Evolutionary conservation across 1,140 invertebrate species (phyloP), one percentile per base, ranked within the genome.

Genomic region (Nylanderia fulva): DNA sequence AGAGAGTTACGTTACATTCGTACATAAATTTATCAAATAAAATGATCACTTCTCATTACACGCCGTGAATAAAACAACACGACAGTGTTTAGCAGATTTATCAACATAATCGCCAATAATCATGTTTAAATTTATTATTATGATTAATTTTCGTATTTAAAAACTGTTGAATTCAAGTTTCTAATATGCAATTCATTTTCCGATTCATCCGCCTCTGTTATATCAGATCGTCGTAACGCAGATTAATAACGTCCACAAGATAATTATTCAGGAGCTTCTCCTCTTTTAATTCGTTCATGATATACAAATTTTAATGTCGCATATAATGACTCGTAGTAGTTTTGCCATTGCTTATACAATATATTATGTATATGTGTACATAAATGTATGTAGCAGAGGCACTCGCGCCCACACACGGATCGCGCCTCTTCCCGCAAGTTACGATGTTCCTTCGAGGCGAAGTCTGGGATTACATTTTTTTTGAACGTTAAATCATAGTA

Each of bases 281-380:
- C 92, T 87, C 89, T 91, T 94, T 94, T 94, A 93, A 94, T 94
- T 93, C 87, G 90, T 94, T 91, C 93, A 91, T 93, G 93, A 94
- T 94, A 94, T 94, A 94, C 93, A 93, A 94, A 94, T 94, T 93
- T 90, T 87, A 92, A 90, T 91, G 88, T 93, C 90, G 90, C 88
- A 92, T 92, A 93, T 92, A 92, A 92, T 92, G 90, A 87, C 90
- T 85, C 88, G 91, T 93, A 93, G 88, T 92, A 89, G 87, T 92
- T 82, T 69, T 91, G 89, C 85, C 92, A 92, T 93, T 91, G 90
- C 92, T 94, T 93, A 93, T 92, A 92, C 88, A 93, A 93, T 91
- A 91, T 91, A 91, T 91, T 92, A 86, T 92, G 77, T 92, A 86
- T 88, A 87, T 89, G 86, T 90, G 85, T 91, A 91, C 90, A 88